Percentiles rank a stretch among this genome's conserved stretches.
These are phyloP conservation scores for Teleogryllus occipitalis DNA, from an alignment of 1,140 invertebrate species.

Conservation along the genomic window DNA sequence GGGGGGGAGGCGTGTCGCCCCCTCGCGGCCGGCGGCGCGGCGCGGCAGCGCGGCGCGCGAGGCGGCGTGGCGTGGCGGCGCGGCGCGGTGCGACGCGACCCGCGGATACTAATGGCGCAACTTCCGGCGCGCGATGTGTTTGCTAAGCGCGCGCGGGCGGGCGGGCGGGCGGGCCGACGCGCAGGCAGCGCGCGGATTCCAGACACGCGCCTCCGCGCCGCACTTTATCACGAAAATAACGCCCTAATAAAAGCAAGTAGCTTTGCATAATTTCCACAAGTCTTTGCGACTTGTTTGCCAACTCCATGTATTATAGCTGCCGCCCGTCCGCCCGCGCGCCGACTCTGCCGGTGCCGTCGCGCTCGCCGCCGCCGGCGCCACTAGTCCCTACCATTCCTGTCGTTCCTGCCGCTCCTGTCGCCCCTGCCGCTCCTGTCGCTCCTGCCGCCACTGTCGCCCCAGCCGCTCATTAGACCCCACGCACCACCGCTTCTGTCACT, in stretches of 20 bases:
- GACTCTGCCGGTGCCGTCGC: background rate
- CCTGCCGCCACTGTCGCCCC: no score
- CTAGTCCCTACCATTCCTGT: no score
- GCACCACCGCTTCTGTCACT: no score
- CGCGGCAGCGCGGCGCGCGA: background rate
- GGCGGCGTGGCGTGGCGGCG: no score
- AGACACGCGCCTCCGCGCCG: background rate
- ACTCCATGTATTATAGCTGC: background rate
- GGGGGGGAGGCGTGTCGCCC: no score
- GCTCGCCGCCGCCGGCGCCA: no score
- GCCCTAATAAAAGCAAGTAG: background rate
- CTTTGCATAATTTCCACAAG: conserved; percentile 1
- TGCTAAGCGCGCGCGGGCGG: background rate
- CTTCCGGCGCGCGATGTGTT: background rate
- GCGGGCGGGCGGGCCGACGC: no score
- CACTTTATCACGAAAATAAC: background rate
- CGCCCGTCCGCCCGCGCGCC: no score
- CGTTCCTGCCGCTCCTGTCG: no score
- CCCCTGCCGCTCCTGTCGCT: no score
- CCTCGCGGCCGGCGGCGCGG: no score
- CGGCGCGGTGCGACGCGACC: background rate
- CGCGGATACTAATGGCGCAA: background rate
- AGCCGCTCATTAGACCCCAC: no score
- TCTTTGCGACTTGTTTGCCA: background rate
- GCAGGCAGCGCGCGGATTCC: background rate